Percentiles rank a stretch among this genome's conserved stretches.
Conservation (phyloP, 2,888 invertebrate species). For the Apamea epomidion region DNA sequence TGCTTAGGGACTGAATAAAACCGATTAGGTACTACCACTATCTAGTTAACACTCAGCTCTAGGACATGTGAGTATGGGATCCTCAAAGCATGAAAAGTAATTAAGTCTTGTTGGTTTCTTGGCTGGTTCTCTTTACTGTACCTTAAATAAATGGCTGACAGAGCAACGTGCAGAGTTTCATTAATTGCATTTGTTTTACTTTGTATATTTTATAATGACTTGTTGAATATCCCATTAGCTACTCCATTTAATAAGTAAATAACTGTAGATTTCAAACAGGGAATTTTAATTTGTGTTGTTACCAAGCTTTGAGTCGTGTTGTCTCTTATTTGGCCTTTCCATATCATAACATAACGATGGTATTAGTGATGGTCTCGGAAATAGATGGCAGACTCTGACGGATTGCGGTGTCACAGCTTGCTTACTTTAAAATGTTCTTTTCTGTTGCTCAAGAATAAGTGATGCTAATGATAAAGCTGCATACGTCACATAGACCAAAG, state of each 20-base stretch:
- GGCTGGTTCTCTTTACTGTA: neutral
- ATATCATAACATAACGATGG: neutral
- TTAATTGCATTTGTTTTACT: conserved; percentile 7
- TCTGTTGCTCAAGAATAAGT: neutral
- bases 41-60: neutral
- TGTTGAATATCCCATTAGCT: neutral
- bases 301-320: neutral
- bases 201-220: conserved; percentile 5
- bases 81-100: conserved; percentile 14
- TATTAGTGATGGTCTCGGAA: neutral
- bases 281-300: neutral
- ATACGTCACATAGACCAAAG: neutral
- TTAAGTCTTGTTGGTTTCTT: conserved; percentile 4
- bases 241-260: neutral
- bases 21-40: neutral
- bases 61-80: neutral
- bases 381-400: neutral
- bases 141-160: neutral
- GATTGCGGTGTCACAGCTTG: neutral
- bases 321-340: neutral
- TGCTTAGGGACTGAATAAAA: neutral
- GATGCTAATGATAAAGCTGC: neutral
- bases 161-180: neutral
- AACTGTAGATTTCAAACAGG: neutral
- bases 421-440: neutral